These are phyloP conservation scores for cattle (Bos taurus) DNA, from an alignment of 2,113 vertebrate genomes.

Conservation along the genomic window DNA sequence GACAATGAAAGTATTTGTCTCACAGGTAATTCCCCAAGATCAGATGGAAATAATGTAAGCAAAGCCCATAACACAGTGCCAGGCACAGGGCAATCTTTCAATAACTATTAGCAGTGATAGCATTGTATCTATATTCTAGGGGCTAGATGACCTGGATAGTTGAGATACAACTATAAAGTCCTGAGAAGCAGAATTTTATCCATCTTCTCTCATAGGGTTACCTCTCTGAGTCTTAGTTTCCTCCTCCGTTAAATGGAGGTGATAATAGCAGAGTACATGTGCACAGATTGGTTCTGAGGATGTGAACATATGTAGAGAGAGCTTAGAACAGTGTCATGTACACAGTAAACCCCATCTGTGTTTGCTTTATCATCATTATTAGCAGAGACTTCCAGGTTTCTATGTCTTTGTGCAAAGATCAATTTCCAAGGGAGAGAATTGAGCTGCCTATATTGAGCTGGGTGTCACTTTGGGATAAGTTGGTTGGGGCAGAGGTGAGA, in stretches of 20 bases:
- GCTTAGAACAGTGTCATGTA: not conserved
- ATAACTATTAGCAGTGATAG: accelerated
- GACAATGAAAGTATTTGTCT: not conserved
- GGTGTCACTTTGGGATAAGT: not conserved
- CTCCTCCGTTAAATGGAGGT: not conserved
- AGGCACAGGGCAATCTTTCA: not conserved
- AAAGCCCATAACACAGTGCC: not conserved
- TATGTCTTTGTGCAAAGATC: not conserved
- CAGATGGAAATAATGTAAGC: not conserved
- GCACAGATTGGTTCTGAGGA: not conserved
- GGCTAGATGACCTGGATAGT: not conserved
- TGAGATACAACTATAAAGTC: not conserved
- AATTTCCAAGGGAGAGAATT: not conserved
- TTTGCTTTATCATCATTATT: not conserved
- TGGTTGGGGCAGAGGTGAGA: not conserved
- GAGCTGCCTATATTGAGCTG: not conserved
- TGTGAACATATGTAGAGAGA: not conserved
- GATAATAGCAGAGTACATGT: not conserved
- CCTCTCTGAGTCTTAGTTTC: not conserved
- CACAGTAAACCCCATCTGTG: not conserved
- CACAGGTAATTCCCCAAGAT: not conserved
- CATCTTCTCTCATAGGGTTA: not conserved
- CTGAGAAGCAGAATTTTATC: not conserved
- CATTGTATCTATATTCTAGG: not conserved
- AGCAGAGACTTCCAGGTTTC: not conserved